These are phyloP conservation scores for Aptenodytes patagonicus DNA, from an alignment of 2,113 vertebrate species.

Conservation along the genomic window DNA sequence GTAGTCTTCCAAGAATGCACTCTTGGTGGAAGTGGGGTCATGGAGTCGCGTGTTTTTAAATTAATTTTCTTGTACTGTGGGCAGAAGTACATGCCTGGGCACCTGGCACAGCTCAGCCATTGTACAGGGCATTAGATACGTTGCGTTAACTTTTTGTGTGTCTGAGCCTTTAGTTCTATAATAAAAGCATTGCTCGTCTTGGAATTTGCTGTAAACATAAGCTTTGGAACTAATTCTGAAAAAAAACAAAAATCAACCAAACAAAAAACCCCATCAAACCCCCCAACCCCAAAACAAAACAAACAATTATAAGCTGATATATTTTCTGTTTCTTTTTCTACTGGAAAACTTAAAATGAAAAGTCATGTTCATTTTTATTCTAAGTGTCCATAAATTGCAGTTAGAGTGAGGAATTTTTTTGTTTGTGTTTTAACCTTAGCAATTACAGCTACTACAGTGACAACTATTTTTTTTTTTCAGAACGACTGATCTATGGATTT, in stretches of 20 bases:
- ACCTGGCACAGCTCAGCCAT: background rate
- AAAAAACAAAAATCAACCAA: background rate
- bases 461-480: background rate
- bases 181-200: background rate
- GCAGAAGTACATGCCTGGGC: background rate
- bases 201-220: background rate
- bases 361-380: background rate
- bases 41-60: background rate
- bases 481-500: background rate
- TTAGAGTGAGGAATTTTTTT: background rate
- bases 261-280: background rate
- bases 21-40: background rate
- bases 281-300: background rate
- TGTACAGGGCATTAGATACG: rapidly evolving
- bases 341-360: background rate
- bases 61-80: background rate
- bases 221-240: background rate
- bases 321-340: background rate
- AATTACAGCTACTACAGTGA: background rate
- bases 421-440: background rate
- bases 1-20: background rate
- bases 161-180: background rate
- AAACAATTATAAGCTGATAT: background rate
- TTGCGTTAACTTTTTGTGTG: rapidly evolving
- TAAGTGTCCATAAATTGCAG: background rate